These are phyloP conservation scores for Carollia perspicillata DNA, from an alignment of 2,113 vertebrate genomes.

Conservation along the genomic window DNA sequence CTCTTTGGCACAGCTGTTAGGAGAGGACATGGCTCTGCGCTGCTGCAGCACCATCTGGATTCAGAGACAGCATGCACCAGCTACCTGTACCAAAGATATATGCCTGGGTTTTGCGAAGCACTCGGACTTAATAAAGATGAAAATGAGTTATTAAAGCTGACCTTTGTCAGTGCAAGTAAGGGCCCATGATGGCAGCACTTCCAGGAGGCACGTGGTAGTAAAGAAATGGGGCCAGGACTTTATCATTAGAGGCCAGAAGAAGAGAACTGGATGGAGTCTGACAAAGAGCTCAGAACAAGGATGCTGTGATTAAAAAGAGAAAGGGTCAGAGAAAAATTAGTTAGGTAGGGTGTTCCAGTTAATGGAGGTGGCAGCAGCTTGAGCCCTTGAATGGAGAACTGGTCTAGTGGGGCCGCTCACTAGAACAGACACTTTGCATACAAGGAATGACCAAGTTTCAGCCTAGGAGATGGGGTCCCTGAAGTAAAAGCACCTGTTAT, in stretches of 20 bases:
- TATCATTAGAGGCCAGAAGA: background rate
- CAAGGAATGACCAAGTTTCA: background rate
- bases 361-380: background rate
- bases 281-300: background rate
- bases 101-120: constrained; percentile 36
- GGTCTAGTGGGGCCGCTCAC: background rate
- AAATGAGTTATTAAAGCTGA: constrained; percentile 58
- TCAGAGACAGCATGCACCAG: constrained; percentile 39
- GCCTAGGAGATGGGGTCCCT: background rate
- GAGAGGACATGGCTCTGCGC: constrained; percentile 30
- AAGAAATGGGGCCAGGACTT: constrained; percentile 22
- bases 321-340: background rate
- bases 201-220: background rate
- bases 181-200: constrained; percentile 21
- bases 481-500: background rate
- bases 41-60: constrained; percentile 47
- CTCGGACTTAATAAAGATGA: constrained; percentile 42
- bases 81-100: constrained; percentile 27
- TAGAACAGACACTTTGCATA: background rate
- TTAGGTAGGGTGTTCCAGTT: background rate
- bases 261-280: background rate
- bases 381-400: background rate
- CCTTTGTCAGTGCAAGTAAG: constrained; percentile 24
- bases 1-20: constrained; percentile 24
- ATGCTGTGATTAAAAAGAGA: background rate